phyloP scores from a whole-genome alignment of 2,888 invertebrate species.

The Watsonalla binaria region DNA sequence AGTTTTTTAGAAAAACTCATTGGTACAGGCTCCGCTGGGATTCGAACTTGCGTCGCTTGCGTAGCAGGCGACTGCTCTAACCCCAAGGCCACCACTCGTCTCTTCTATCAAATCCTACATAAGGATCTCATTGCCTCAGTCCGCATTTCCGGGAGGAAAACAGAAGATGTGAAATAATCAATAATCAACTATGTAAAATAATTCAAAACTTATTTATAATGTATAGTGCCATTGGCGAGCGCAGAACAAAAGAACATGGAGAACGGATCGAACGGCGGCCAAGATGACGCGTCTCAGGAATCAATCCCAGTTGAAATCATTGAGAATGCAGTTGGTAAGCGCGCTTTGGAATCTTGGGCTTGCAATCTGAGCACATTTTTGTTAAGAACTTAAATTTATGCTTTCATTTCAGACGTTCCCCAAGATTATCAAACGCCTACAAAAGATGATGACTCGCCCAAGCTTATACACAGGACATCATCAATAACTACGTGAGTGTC shows the following conservation, averaged over 20 bases:
- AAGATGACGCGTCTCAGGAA: constrained; percentile 46
- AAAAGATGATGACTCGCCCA: constrained; percentile 49
- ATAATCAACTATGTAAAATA: too few relatives aligned
- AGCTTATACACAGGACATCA: constrained; percentile 80
- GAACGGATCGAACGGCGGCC: constrained; percentile 19
- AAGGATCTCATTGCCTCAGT: too few relatives aligned
- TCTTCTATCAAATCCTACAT: too few relatives aligned
- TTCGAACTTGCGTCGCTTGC: too few relatives aligned
- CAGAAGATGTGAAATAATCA: too few relatives aligned
- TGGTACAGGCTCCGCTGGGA: too few relatives aligned
- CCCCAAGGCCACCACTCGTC: too few relatives aligned
- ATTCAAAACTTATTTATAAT: neutral
- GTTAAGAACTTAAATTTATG: neutral
- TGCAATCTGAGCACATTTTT: neutral
- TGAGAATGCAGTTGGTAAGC: constrained; percentile 57
- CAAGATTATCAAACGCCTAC: constrained; percentile 45
- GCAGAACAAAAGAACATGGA: constrained; percentile 47
- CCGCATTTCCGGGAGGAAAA: too few relatives aligned
- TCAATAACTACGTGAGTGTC: constrained; percentile 74
- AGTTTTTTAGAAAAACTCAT: too few relatives aligned
- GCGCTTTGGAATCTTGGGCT: neutral
- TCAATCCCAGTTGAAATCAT: constrained; percentile 61
- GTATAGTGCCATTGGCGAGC: constrained; percentile 12
- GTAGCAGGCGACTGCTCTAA: too few relatives aligned
- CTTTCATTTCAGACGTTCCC: constrained; percentile 44